Conservation (phyloP, 2,113 vertebrate species). For the Typhlomys cinereus region DNA sequence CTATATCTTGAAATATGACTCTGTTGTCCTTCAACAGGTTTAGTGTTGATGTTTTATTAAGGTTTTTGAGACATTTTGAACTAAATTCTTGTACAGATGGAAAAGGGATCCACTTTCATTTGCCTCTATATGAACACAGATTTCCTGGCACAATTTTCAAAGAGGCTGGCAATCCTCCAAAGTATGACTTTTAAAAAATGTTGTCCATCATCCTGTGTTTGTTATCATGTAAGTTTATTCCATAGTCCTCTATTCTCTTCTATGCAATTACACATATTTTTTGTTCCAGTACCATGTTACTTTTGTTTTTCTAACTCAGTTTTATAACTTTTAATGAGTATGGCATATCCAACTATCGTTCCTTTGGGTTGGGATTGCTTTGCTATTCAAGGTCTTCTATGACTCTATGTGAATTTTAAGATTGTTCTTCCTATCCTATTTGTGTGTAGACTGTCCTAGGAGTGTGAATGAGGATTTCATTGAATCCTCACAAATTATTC, state of each 20-base stretch:
- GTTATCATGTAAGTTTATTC: not conserved
- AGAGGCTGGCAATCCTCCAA: not conserved
- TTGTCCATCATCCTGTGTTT: too few species aligned
- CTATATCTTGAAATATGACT: not conserved
- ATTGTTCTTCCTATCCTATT: too few species aligned
- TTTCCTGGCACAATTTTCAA: not conserved
- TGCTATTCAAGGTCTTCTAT: not conserved
- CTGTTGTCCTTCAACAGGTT: not conserved
- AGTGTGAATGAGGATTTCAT: too few species aligned
- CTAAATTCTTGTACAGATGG: not conserved
- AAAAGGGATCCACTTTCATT: not conserved
- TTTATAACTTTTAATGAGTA: not conserved
- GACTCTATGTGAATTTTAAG: not conserved
- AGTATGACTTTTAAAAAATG: too few species aligned
- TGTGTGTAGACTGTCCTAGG: not conserved
- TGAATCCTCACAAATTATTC: not conserved
- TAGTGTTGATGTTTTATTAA: too few species aligned
- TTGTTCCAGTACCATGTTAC: too few species aligned
- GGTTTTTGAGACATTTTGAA: not conserved
- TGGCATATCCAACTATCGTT: too few species aligned
- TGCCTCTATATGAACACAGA: accelerated
- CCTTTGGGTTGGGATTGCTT: not conserved
- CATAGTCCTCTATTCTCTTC: not conserved
- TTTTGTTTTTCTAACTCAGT: not conserved
- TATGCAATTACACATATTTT: not conserved